Conservation (phyloP, 2,888 invertebrate genomes). For the Masnerella sp. region DNA sequence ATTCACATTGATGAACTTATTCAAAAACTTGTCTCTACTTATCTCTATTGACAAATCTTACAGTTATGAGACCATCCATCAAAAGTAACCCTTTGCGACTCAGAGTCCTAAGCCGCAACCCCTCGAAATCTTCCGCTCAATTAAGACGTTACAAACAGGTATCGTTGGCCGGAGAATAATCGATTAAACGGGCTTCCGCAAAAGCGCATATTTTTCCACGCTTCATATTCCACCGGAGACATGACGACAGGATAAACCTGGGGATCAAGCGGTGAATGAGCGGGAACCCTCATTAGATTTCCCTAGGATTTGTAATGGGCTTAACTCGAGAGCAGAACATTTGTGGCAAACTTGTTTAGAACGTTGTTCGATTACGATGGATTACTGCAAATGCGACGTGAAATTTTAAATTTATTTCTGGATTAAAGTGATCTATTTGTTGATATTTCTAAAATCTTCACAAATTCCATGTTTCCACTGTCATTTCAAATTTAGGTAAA, state of each 20-base stretch:
- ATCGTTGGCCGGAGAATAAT: not conserved
- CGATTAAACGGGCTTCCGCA: conserved; percentile 3
- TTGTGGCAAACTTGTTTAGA: conserved; percentile 18
- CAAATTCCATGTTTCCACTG: too few species aligned
- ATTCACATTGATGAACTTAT: too few species aligned
- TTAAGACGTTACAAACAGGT: too few species aligned
- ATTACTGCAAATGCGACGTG: not conserved
- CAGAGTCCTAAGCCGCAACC: not conserved
- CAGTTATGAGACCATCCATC: conserved; percentile 18
- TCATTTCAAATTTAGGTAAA: too few species aligned
- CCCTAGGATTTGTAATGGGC: conserved; percentile 45
- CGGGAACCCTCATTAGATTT: conserved; percentile 35
- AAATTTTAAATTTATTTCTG: too few species aligned
- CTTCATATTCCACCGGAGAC: conserved; percentile 17
- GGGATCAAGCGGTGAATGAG: conserved; percentile 32
- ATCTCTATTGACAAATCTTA: conserved; percentile 25
- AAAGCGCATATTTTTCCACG: conserved; percentile 19
- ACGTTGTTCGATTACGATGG: conserved; percentile 5
- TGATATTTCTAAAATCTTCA: too few species aligned
- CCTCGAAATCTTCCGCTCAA: not conserved
- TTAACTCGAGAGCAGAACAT: conserved; percentile 27
- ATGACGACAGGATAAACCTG: conserved; percentile 23
- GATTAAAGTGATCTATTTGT: too few species aligned
- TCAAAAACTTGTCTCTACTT: too few species aligned
- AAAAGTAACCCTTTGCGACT: not conserved